A percentile compares a stretch with the other conserved stretches of the same genome.
These are phyloP conservation scores for Hexactinellida sp. DNA, from an alignment of 37 sponge, comb jelly and placozoan species.

Conservation along the genomic window DNA sequence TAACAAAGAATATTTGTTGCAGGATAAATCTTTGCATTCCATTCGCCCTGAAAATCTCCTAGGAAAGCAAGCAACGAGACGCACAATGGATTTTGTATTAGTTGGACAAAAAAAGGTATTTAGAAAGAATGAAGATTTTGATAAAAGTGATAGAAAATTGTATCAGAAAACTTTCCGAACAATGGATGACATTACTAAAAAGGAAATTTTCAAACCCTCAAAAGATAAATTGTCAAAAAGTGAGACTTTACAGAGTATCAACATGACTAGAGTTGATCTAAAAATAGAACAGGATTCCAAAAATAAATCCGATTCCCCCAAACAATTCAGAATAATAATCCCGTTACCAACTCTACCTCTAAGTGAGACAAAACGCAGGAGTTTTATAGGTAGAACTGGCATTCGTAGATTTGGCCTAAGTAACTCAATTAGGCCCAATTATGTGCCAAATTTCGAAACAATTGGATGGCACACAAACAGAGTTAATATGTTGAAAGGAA, in stretches of 20 bases:
- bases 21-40: not conserved
- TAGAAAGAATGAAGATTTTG: not conserved
- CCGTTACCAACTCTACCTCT: not conserved
- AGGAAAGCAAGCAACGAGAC: not conserved
- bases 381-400: not conserved
- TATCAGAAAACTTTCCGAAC: not conserved
- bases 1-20: not conserved
- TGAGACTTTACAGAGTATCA: not conserved
- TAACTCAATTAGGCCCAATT: not conserved
- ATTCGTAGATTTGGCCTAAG: not conserved
- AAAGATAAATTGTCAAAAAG: not conserved
- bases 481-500: not conserved
- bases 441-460: not conserved
- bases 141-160: not conserved
- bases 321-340: not conserved
- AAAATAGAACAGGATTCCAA: not conserved
- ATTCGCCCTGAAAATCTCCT: constrained; percentile 7
- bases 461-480: not conserved
- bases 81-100: constrained; percentile 4
- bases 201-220: not conserved
- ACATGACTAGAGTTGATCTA: not conserved
- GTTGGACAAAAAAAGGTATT: not conserved
- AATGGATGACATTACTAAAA: not conserved
- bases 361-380: not conserved
- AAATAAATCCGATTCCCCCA: not conserved